phyloP scores from a whole-genome alignment of 2,888 invertebrate genomes.

The Mermis nigrescens region DNA sequence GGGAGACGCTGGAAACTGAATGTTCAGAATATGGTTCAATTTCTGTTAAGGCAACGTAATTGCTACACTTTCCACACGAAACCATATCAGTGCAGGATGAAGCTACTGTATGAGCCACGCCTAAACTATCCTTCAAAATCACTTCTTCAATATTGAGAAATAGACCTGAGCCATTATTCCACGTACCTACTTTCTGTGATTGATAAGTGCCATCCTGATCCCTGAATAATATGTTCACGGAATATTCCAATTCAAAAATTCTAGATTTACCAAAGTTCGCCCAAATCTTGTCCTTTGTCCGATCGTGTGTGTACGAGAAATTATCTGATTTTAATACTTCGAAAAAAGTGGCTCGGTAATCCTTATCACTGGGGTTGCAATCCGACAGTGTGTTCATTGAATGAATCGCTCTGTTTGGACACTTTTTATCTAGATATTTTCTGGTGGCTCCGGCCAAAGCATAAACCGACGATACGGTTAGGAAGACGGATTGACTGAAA shows the following conservation, averaged over 20 bases:
- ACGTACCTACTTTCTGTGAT: background rate
- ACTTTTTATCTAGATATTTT: background rate
- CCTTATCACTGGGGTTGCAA: background rate
- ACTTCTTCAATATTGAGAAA: background rate
- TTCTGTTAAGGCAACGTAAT: background rate
- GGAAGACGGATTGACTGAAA: background rate
- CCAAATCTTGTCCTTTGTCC: background rate
- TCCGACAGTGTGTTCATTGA: background rate
- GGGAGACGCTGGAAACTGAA: background rate
- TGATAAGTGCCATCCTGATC: background rate
- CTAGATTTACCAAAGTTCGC: background rate
- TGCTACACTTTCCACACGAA: background rate
- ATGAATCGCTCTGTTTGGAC: background rate
- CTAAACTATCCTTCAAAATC: background rate
- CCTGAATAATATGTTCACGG: background rate
- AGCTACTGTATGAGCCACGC: background rate
- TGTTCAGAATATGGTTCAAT: background rate
- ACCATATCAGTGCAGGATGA: background rate
- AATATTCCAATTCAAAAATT: background rate
- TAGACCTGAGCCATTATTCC: background rate
- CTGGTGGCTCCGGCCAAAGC: background rate
- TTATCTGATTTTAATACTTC: background rate
- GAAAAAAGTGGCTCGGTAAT: background rate
- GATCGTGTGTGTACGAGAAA: background rate
- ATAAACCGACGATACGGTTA: background rate